These are phyloP conservation scores for Tragulus kanchil DNA, from an alignment of 2,113 vertebrate genomes.

Conservation along the genomic window DNA sequence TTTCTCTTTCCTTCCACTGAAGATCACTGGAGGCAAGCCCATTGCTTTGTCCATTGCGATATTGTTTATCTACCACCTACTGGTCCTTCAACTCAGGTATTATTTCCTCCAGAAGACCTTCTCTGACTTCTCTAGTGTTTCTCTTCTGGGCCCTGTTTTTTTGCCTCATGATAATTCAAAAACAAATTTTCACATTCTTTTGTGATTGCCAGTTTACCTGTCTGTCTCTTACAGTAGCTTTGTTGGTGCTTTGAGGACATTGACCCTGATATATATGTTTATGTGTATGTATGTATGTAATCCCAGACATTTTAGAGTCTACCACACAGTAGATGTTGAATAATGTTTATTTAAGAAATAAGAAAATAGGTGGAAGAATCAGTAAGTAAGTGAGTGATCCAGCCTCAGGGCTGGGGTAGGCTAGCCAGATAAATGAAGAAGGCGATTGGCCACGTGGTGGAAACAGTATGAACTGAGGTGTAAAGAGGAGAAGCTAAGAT, in stretches of 20 bases:
- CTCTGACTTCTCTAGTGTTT: neutral
- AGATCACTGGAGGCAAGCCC: neutral
- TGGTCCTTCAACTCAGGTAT: neutral
- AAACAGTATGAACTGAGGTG: neutral
- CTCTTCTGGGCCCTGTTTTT: neutral
- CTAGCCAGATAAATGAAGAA: slow-evolving; percentile 31
- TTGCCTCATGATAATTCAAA: neutral
- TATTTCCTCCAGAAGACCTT: slow-evolving; percentile 40
- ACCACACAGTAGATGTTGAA: neutral
- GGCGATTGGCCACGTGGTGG: neutral
- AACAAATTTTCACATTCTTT: neutral
- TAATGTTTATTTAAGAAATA: slow-evolving; percentile 46
- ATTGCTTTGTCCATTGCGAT: neutral
- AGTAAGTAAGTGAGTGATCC: neutral
- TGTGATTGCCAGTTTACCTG: neutral
- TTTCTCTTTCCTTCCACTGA: neutral
- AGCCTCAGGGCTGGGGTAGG: neutral
- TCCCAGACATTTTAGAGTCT: neutral
- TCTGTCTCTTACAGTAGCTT: neutral
- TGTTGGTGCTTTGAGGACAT: slow-evolving; percentile 13
- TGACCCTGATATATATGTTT: neutral
- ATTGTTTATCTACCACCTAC: neutral
- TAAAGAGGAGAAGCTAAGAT: neutral
- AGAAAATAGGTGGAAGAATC: neutral
- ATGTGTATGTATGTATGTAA: neutral